A percentile compares a stretch with the other conserved stretches of the same genome.
phyloP scores from a whole-genome alignment of 2,888 invertebrate genomes.

The Mylabris sibirica region DNA sequence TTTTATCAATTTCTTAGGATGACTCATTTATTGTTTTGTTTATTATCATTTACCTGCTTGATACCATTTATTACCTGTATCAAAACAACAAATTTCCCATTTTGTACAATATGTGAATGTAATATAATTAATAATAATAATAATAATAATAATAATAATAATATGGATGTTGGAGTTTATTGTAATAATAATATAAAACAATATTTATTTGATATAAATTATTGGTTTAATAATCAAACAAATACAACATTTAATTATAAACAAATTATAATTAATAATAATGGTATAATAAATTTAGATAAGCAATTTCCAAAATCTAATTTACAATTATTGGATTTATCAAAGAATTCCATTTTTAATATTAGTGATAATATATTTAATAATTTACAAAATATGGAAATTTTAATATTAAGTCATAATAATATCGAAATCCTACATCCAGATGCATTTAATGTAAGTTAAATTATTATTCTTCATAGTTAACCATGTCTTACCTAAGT shows the following conservation, averaged over 20 bases:
- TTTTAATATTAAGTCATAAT: slow-evolving; percentile 76
- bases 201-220: slow-evolving; percentile 64
- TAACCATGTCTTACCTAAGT: too few species aligned
- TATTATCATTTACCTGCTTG: background rate
- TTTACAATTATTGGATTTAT: slow-evolving; percentile 68
- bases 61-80: background rate
- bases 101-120: slow-evolving; percentile 67
- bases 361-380: slow-evolving; percentile 72
- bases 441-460: slow-evolving; percentile 72
- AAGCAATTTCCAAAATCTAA: slow-evolving; percentile 63
- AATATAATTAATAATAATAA: slow-evolving; percentile 53
- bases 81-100: slow-evolving; percentile 22
- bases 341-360: slow-evolving; percentile 68
- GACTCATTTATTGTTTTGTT: background rate
- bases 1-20: background rate
- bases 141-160: too few species aligned
- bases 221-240: slow-evolving; percentile 52
- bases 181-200: slow-evolving; percentile 61
- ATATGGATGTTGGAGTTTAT: slow-evolving; percentile 63
- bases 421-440: slow-evolving; percentile 69
- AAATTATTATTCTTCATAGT: background rate
- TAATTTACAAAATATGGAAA: slow-evolving; percentile 68
- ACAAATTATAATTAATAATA: slow-evolving; percentile 39
- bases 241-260: slow-evolving; percentile 40
- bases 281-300: slow-evolving; percentile 39